Evolutionary conservation across 2,113 vertebrate genomes (phyloP).

Genomic region (Argyrosomus japonicus): DNA sequence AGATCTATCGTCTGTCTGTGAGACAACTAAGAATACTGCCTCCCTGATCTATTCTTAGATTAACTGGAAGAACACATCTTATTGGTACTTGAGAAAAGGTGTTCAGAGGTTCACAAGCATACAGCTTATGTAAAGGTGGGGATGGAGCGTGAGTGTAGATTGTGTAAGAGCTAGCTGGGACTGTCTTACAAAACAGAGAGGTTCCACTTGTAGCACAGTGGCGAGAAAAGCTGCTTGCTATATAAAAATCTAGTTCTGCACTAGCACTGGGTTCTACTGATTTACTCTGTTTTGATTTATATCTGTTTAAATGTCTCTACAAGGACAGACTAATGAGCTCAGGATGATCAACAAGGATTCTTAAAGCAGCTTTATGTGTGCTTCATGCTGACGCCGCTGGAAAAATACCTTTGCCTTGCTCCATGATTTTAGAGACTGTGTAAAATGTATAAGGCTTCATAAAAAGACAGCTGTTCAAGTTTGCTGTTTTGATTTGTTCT

Average conservation of each 20-base stretch:
- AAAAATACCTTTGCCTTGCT: neutral
- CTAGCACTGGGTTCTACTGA: neutral
- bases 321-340: neutral
- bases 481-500: neutral
- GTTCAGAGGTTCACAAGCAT: neutral
- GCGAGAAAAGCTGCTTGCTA: slow-evolving; percentile 35
- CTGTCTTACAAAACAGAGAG: slow-evolving; percentile 9
- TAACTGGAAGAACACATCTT: slow-evolving; percentile 9
- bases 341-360: neutral
- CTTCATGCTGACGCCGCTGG: neutral
- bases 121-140: slow-evolving; percentile 29
- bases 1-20: slow-evolving; percentile 49
- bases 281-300: slow-evolving; percentile 18
- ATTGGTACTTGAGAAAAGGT: slow-evolving; percentile 15
- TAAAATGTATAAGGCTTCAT: neutral
- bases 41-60: slow-evolving; percentile 50
- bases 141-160: slow-evolving; percentile 28
- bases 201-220: slow-evolving; percentile 36
- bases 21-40: slow-evolving; percentile 55
- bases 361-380: neutral
- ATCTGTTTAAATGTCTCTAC: neutral
- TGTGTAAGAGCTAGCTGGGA: slow-evolving; percentile 34
- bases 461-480: neutral
- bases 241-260: slow-evolving; percentile 15
- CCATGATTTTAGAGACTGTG: neutral